Evolutionary conservation across 2,797 vertebrate genomes (phyloP).

Genomic region (Danio kyathit): DNA sequence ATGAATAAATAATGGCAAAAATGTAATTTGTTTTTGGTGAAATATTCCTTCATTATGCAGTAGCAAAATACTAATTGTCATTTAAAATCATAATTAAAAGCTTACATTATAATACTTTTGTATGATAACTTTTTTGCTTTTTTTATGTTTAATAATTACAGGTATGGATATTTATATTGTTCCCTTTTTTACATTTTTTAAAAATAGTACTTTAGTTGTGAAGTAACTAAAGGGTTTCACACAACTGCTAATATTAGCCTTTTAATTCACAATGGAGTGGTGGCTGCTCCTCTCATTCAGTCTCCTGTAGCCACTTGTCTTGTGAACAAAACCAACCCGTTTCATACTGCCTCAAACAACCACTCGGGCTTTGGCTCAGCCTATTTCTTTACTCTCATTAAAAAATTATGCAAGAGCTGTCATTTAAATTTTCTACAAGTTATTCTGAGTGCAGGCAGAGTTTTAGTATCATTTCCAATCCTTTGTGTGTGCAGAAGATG

Average conservation of each 20-base stretch:
- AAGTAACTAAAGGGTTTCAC: neutral
- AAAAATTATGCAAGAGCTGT: constrained; percentile 3
- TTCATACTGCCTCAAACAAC: neutral
- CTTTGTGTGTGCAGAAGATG: neutral
- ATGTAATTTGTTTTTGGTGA: too few relatives aligned
- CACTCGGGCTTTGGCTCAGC: neutral
- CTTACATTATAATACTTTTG: too few relatives aligned
- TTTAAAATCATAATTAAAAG: too few relatives aligned
- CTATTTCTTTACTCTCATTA: neutral
- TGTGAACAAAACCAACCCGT: constrained; percentile 34
- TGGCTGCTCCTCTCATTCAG: constrained; percentile 1
- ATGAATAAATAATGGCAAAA: too few relatives aligned
- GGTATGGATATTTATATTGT: too few relatives aligned
- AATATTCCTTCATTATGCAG: too few relatives aligned
- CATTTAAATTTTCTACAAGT: neutral
- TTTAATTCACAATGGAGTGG: neutral
- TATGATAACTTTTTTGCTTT: too few relatives aligned
- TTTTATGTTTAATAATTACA: too few relatives aligned
- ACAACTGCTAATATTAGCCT: neutral
- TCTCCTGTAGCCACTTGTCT: constrained; percentile 25
- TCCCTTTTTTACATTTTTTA: neutral
- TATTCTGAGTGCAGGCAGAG: neutral
- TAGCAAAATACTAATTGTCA: too few relatives aligned
- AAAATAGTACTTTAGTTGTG: neutral
- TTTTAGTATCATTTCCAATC: neutral